phyloP scores from a whole-genome alignment of 2,797 vertebrate genomes.

The Poeciliopsis infans region DNA sequence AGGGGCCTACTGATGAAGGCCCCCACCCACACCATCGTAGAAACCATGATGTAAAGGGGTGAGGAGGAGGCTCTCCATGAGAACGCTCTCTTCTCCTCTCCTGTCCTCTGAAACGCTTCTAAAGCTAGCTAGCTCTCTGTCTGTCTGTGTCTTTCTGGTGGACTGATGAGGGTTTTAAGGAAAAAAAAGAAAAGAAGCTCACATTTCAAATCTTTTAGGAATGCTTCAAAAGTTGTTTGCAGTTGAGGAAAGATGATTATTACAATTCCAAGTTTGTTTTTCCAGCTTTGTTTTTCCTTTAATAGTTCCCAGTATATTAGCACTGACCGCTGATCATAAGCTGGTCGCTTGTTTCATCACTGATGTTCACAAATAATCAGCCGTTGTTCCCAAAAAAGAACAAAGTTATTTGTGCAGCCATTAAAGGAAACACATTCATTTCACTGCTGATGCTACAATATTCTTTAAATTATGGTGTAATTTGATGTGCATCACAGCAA shows the following conservation, averaged over 20 bases:
- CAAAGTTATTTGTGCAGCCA: slow-evolving; percentile 32
- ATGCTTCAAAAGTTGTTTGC: slow-evolving; percentile 48
- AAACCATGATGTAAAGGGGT: slow-evolving; percentile 95
- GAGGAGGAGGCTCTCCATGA: slow-evolving; percentile 82
- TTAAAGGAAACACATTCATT: slow-evolving; percentile 12
- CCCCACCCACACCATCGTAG: slow-evolving; percentile 95
- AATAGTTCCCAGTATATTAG: slow-evolving; percentile 19
- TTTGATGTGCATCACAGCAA: neutral
- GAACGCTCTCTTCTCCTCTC: slow-evolving; percentile 72
- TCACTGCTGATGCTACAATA: neutral
- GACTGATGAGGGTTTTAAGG: slow-evolving; percentile 70
- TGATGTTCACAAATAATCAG: slow-evolving; percentile 34
- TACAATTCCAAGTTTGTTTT: slow-evolving; percentile 41
- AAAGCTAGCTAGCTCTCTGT: slow-evolving; percentile 71
- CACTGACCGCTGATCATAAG: slow-evolving; percentile 6
- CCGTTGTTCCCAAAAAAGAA: slow-evolving; percentile 20
- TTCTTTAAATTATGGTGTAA: neutral
- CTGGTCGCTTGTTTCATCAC: slow-evolving; percentile 28
- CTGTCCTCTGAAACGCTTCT: slow-evolving; percentile 59
- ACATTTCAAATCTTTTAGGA: slow-evolving; percentile 64
- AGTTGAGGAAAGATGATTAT: slow-evolving; percentile 40
- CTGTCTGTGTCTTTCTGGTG: slow-evolving; percentile 74
- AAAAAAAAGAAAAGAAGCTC: slow-evolving; percentile 37
- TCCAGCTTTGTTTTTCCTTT: slow-evolving; percentile 19
- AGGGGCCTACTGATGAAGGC: slow-evolving; percentile 84